Conservation (phyloP, 2,797 vertebrate genomes). For the Nannoperca obscura region DNA sequence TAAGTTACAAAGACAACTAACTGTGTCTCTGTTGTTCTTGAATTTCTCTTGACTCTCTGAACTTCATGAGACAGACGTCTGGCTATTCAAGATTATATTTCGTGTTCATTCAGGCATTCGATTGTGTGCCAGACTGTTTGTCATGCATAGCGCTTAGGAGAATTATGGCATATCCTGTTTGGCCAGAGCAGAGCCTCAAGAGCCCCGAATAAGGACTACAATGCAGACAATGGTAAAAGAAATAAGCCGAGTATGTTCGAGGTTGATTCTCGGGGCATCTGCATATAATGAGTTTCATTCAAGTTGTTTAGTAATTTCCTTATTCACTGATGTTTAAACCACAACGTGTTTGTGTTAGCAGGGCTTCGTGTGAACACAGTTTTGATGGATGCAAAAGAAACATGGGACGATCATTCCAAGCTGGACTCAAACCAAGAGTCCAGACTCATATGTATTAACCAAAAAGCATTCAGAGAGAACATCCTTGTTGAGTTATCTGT, state of each 20-base stretch:
- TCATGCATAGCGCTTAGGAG: slow-evolving; percentile 36
- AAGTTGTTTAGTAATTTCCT: not conserved
- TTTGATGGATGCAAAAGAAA: not conserved
- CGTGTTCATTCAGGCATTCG: slow-evolving; percentile 46
- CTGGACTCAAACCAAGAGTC: not conserved
- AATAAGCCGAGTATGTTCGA: not conserved
- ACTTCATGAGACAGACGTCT: slow-evolving; percentile 58
- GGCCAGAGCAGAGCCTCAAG: slow-evolving; percentile 12
- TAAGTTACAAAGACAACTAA: not conserved
- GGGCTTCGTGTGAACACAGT: not conserved
- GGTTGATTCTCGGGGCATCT: not conserved
- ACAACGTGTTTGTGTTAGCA: not conserved
- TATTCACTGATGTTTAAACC: slow-evolving; percentile 7
- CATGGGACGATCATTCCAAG: not conserved
- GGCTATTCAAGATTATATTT: slow-evolving; percentile 54
- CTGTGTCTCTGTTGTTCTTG: slow-evolving; percentile 2
- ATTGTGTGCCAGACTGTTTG: slow-evolving; percentile 46
- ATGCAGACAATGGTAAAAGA: slow-evolving; percentile 15
- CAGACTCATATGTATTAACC: not conserved
- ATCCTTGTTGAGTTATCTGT: not conserved
- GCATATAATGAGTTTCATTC: slow-evolving; percentile 11
- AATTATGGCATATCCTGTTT: slow-evolving; percentile 50
- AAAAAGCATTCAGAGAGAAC: not conserved
- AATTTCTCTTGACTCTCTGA: slow-evolving; percentile 33
- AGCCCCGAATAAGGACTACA: slow-evolving; percentile 20